Evolutionary conservation across 2,888 invertebrate species (phyloP).

Genomic region (Melanotus villosus): DNA sequence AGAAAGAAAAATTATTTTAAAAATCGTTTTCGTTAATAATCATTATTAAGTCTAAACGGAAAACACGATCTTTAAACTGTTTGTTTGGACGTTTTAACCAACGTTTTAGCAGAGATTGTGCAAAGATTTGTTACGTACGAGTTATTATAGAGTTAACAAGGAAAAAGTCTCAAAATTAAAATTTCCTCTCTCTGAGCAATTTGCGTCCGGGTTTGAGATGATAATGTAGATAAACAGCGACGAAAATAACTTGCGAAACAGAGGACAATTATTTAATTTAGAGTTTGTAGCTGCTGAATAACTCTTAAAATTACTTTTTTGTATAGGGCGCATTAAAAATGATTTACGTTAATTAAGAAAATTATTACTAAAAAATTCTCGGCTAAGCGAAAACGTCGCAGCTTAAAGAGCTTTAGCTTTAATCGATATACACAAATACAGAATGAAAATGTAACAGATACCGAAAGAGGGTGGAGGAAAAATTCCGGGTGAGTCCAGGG

Average conservation of each 20-base stretch:
- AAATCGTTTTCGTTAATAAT: not conserved
- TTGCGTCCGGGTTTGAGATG: conserved; percentile 51
- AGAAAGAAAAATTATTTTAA: conserved; percentile 12
- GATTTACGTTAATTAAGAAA: conserved; percentile 52
- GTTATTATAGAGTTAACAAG: conserved; percentile 47
- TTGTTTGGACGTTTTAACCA: too few relatives aligned
- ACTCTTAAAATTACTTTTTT: conserved; percentile 51
- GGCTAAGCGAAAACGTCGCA: conserved; percentile 6
- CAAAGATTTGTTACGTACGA: conserved; percentile 2
- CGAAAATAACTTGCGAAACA: conserved; percentile 50
- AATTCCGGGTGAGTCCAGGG: conserved; percentile 36
- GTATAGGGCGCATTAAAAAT: conserved; percentile 48
- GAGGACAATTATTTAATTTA: conserved; percentile 54
- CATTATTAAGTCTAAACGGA: too few relatives aligned
- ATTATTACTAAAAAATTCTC: conserved; percentile 5
- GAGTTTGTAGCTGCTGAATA: conserved; percentile 49
- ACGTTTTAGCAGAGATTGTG: too few relatives aligned
- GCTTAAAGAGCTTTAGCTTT: not conserved
- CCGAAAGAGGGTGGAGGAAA: conserved; percentile 21
- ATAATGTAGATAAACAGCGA: conserved; percentile 52
- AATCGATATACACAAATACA: conserved; percentile 30
- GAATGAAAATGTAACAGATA: conserved; percentile 33
- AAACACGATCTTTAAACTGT: too few relatives aligned
- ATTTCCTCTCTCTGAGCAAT: conserved; percentile 51
- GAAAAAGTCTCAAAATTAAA: conserved; percentile 53